Conservation (phyloP, 23 tunicate species). For the Botrylloides violaceus region DNA sequence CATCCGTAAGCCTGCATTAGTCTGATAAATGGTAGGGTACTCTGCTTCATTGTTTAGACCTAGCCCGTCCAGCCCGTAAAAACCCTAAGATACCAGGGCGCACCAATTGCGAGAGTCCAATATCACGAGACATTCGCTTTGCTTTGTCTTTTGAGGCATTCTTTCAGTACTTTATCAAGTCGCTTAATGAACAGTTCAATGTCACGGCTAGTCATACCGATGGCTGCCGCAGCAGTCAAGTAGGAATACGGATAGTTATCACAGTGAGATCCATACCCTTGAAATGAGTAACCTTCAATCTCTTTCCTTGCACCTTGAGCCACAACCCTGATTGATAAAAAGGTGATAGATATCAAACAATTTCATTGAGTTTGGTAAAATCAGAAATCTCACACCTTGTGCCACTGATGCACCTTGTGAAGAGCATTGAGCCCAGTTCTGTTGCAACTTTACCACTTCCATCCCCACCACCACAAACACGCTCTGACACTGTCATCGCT, state of each 20-base stretch:
- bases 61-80: no score
- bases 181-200: slow-evolving; percentile 47
- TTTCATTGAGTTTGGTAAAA: no score
- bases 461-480: not conserved
- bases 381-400: no score
- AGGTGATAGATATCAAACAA: no score
- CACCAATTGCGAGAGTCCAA: no score
- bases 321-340: slow-evolving; percentile 75
- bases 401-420: slow-evolving; percentile 77
- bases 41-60: no score
- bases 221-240: slow-evolving; percentile 81
- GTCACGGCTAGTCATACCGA: slow-evolving; percentile 64
- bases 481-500: slow-evolving; percentile 55
- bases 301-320: slow-evolving; percentile 25
- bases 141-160: slow-evolving; percentile 3
- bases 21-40: no score
- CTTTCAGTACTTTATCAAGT: slow-evolving; percentile 44
- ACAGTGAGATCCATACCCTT: slow-evolving; percentile 80
- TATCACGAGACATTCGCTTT: not conserved
- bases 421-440: slow-evolving; percentile 94
- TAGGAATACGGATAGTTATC: slow-evolving; percentile 46
- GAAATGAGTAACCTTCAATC: slow-evolving; percentile 52
- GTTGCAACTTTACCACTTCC: slow-evolving; percentile 24
- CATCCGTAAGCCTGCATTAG: no score
- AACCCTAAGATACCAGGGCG: no score